Base-by-base conservation (phyloP, 2,797 vertebrate species). In the Sebastes umbrosus region DNA sequence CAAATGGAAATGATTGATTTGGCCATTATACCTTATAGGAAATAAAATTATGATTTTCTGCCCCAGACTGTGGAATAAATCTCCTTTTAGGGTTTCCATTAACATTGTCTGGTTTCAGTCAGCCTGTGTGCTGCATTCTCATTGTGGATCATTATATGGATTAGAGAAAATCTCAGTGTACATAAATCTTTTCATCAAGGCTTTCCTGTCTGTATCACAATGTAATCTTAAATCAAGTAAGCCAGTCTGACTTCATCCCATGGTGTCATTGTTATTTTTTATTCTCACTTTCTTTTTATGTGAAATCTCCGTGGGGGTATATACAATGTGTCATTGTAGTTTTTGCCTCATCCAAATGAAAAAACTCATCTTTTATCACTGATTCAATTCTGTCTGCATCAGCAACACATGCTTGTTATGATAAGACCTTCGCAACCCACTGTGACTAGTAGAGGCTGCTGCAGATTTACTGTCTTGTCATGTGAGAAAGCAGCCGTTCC, bases 1-100 rank as follows among this genome's bases (percentile, higher is more conserved):
- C 78, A 85, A 91, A 88, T 90, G 74, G 68, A 89, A 79, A 75
- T 92, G 80, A 93, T 91, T 88, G 83, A 92, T 92, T 91, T 84
- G 66, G 70, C 73, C 80, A 88, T 93, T 93, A 88, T 27, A 73
- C 76, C 34, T 73, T 65, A 69, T 46, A 71, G 67, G 73, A 82
- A 91, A 90, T 84, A 85, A 81, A 84, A 90, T 85, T 27, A 52
- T 69, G 24, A 79, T 85, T 86, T 89, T 67, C 43, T 57, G 12
- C 22, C 62, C 54, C 60, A 63, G 69, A 82, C 74, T 69, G 16
- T 54, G 58, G 58, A 36, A 71, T 70, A 83, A 74, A 69, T 46
- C 27, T 68, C 46, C 73, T 57, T 65, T 74, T 80, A 31, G 8
- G 52, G 58, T 74, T 84, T 84, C 75, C 75, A 88, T 89, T 87